Evolutionary conservation across 2,888 invertebrate genomes (phyloP).

Genomic region (Cerceris ruficornis): DNA sequence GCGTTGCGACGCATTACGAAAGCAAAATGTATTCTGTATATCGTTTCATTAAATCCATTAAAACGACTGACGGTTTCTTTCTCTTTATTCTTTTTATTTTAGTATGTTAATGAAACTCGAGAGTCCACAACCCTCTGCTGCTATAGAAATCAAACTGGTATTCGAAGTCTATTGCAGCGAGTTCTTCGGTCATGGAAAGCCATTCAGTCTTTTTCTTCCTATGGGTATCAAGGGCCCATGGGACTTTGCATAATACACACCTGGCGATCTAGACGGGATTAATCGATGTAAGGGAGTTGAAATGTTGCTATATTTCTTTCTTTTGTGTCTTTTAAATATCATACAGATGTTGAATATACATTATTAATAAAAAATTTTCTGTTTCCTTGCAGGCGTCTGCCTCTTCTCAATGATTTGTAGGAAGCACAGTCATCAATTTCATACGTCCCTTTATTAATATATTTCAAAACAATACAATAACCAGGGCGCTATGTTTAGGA

Average conservation of each 20-base stretch:
- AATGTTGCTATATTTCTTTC: neutral
- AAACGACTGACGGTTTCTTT: slow-evolving; percentile 39
- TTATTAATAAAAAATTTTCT: too few species aligned
- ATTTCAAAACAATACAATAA: too few species aligned
- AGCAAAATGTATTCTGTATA: slow-evolving; percentile 75
- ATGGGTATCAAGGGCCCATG: slow-evolving; percentile 14
- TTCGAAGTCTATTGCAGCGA: neutral
- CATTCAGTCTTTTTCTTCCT: neutral
- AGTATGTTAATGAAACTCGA: neutral
- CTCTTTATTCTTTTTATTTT: slow-evolving; percentile 7
- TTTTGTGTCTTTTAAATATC: neutral
- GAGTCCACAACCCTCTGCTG: neutral
- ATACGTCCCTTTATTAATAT: too few species aligned
- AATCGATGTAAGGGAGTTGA: neutral
- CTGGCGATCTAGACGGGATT: slow-evolving; percentile 19
- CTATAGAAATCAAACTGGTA: neutral
- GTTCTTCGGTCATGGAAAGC: neutral
- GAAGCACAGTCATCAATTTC: too few species aligned
- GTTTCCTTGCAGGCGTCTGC: too few species aligned
- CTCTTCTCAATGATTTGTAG: too few species aligned
- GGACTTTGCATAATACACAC: slow-evolving; percentile 33
- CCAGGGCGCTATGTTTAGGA: too few species aligned
- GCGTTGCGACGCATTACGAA: slow-evolving; percentile 68
- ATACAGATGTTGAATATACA: too few species aligned
- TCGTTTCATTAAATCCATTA: slow-evolving; percentile 74